Evolutionary conservation across 2,113 vertebrate genomes (phyloP).

Genomic region (Lanius ludovicianus): DNA sequence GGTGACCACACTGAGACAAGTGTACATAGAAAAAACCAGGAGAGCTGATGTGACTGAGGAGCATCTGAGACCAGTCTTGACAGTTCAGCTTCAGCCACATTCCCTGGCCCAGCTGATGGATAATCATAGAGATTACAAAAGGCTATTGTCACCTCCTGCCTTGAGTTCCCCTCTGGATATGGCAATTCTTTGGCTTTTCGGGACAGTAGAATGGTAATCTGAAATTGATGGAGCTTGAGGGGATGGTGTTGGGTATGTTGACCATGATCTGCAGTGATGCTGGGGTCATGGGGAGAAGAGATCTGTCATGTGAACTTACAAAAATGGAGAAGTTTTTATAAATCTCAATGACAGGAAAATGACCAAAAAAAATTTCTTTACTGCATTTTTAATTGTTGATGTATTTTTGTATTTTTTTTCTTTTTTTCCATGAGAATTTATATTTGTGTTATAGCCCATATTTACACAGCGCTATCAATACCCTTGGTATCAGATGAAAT

Average conservation of each 20-base stretch:
- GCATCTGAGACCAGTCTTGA: neutral
- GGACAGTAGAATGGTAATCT: neutral
- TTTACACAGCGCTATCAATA: neutral
- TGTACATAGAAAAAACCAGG: neutral
- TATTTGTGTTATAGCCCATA: neutral
- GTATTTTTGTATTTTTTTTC: neutral
- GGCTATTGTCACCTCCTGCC: neutral
- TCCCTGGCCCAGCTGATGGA: accelerated
- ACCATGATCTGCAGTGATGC: neutral
- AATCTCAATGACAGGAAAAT: neutral
- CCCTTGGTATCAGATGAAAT: neutral
- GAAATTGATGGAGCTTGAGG: neutral
- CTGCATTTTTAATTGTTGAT: neutral
- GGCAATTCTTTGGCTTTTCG: neutral
- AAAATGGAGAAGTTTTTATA: neutral
- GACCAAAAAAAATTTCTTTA: neutral
- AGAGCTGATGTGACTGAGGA: neutral
- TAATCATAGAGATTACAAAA: neutral
- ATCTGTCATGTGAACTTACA: accelerated
- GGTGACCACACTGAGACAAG: neutral
- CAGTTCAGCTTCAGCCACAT: neutral
- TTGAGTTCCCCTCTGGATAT: neutral
- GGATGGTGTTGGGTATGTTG: neutral
- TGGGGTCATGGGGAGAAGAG: neutral
- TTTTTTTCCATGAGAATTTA: neutral